Percentiles rank a stretch among this genome's conserved stretches.
phyloP scores from a whole-genome alignment of 2,888 invertebrate genomes.

The Augochlorella aurata region DNA sequence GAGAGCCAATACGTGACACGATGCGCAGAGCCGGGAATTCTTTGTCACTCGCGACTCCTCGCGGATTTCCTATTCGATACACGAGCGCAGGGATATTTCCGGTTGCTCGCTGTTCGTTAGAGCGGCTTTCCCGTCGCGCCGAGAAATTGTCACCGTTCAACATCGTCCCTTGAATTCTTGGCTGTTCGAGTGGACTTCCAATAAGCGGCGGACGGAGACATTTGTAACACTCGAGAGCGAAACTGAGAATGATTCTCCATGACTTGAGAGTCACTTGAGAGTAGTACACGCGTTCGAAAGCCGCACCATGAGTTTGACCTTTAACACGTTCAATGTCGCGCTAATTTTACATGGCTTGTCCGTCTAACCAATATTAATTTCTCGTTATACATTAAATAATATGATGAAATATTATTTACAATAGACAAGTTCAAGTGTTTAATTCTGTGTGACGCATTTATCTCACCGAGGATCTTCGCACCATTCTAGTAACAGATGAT shows the following conservation, averaged over 20 bases:
- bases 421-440: no score
- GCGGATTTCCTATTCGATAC: constrained; percentile 33
- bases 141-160: constrained; percentile 8
- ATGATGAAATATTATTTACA: no score
- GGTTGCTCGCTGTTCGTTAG: constrained; percentile 31
- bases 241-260: not conserved
- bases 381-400: no score
- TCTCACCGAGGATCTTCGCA: no score
- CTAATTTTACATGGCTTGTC: no score
- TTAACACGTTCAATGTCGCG: no score
- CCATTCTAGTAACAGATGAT: no score
- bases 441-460: no score
- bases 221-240: not conserved
- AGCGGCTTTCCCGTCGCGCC: not conserved
- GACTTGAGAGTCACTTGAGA: not conserved
- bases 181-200: constrained; percentile 10
- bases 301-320: not conserved
- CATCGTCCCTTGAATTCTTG: not conserved
- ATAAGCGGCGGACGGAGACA: not conserved
- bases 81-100: constrained; percentile 21
- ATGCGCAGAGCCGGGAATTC: constrained; percentile 2
- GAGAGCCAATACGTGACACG: constrained; percentile 31
- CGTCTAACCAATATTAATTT: no score
- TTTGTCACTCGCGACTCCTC: not conserved
- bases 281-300: constrained; percentile 12